Base-by-base conservation (phyloP, 2,888 invertebrate species). In the Mesorhabditis belari region DNA sequence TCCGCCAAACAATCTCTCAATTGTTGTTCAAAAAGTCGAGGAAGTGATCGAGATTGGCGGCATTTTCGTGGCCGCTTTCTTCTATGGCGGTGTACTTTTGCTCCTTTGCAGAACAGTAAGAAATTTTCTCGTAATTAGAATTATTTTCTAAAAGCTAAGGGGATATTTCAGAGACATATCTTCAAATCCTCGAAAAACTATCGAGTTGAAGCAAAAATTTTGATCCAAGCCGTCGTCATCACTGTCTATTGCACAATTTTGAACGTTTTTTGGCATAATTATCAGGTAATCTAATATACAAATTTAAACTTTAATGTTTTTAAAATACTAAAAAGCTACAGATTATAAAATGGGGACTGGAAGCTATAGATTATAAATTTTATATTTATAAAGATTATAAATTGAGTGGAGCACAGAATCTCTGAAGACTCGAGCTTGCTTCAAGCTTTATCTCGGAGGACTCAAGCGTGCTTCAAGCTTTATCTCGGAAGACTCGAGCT, bases 251-350 rank as follows among this genome's bases (percentile, higher is more conserved):
- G 76, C 58, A 71, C 67, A 5, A 61, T 73, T 23, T 53, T 75
- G 28, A 76, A 75, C 56, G 65, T 72, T 21, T 60, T 75, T 23
- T 76, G 76, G 76, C 76, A 76, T 54, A 73, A 74, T 60, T 74
- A 69, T 35, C 53, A 65, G 62, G 73, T 71, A 49, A 54, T 51
- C 21, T 19, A 6, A 9, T 27, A 54, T 55, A 29, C n/a, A 29
- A 52, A n/a, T n/a, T n/a, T n/a, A n/a, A n/a, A n/a, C n/a, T n/a
- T n/a, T n/a, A n/a, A n/a, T n/a, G n/a, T n/a, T n/a, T n/a, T n/a
- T n/a, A n/a, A n/a, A n/a, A n/a, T n/a, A n/a, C n/a, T n/a, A n/a
- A n/a, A n/a, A n/a, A n/a, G n/a, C n/a, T n/a, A n/a, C n/a, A n/a
- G n/a, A n/a, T n/a, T n/a, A n/a, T n/a, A n/a, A n/a, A n/a, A n/a